Base-by-base conservation (phyloP, 2,888 invertebrate species). In the Tenthredo notha region DNA sequence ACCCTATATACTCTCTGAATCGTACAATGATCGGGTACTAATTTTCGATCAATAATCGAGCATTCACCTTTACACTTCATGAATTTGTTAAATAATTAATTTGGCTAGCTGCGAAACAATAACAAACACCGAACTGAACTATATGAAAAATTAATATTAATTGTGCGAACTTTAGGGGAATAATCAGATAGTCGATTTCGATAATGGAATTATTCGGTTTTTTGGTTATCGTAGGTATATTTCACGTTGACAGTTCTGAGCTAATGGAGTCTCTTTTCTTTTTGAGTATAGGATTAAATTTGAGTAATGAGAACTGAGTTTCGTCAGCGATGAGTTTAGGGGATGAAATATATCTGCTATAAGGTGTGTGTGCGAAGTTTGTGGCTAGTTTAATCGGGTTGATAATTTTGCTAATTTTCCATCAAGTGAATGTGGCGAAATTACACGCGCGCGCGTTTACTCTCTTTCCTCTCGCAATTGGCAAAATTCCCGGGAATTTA, bases 201-300 rank as follows among this genome's bases (percentile, higher is more conserved):
- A 10, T 54, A 18, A 50, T 77, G 18, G 37, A 74, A 74, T 40
- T 54, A 7, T 33, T 29, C 18, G 77, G 77, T n/a, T 29, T 72
- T 61, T 25, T 10, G 10, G 10, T 25, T 25, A 25, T 1, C 33
- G 1, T 18, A 29, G 33, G 12, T 61, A 25, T 61, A 25, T 61
- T 61, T 25, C 9, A 25, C 61, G 9, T 25, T 9, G 25, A 61
- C 25, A 61, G 25, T 12, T n/a, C 54, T 77, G 50, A 29, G 10
- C n/a, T 54, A 77, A 77, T 77, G 50, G 54, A 77, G 50, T 54
- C 54, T 77, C 77, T 29, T 77, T 54, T 67, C 33, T 33, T 67
- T 15, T 0, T 7, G 18, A 33, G 33, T 18, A 18, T 18, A 18
- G 18, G 3, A 33, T 29, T 33, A 33, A 67, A 67, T 67, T 29